A percentile compares a stretch with the other conserved stretches of the same genome.
Conservation (phyloP, 2,797 vertebrate genomes). For the Melanogrammus aeglefinus region DNA sequence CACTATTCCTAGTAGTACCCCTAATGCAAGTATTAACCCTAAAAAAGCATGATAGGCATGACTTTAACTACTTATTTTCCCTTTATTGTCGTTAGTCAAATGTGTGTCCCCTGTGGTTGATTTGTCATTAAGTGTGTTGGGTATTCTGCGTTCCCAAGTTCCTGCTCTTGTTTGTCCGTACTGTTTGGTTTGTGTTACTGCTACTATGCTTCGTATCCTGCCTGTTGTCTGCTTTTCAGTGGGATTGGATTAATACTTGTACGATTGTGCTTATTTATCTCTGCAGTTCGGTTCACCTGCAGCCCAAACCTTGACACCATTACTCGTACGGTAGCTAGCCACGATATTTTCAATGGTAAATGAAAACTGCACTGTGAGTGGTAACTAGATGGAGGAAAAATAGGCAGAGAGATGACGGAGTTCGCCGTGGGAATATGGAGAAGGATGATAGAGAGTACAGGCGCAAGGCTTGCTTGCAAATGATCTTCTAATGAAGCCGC, state of each 20-base stretch:
- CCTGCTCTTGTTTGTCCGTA: too few species aligned
- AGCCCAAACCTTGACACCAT: not conserved
- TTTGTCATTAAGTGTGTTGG: too few species aligned
- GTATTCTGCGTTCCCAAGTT: too few species aligned
- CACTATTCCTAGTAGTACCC: too few species aligned
- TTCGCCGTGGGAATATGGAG: constrained; percentile 4
- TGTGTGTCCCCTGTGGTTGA: too few species aligned
- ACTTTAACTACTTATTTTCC: too few species aligned
- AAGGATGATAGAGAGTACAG: constrained; percentile 17
- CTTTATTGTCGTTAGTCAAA: too few species aligned
- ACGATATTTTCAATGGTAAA: not conserved
- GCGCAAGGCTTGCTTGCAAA: constrained; percentile 17
- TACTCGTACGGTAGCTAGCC: not conserved
- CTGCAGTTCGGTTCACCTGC: not conserved
- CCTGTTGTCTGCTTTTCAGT: not conserved
- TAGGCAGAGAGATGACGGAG: constrained; percentile 1
- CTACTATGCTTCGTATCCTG: too few species aligned
- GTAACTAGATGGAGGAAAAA: constrained; percentile 12
- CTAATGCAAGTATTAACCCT: too few species aligned
- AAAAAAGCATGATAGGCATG: too few species aligned
- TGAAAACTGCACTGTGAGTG: constrained; percentile 9
- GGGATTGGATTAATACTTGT: not conserved
- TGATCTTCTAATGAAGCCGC: constrained; percentile 39
- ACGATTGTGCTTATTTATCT: not conserved
- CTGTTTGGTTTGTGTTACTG: too few species aligned